Evolutionary conservation across 1,140 invertebrate species (phyloP).

Genomic region (Microplitis mediator): DNA sequence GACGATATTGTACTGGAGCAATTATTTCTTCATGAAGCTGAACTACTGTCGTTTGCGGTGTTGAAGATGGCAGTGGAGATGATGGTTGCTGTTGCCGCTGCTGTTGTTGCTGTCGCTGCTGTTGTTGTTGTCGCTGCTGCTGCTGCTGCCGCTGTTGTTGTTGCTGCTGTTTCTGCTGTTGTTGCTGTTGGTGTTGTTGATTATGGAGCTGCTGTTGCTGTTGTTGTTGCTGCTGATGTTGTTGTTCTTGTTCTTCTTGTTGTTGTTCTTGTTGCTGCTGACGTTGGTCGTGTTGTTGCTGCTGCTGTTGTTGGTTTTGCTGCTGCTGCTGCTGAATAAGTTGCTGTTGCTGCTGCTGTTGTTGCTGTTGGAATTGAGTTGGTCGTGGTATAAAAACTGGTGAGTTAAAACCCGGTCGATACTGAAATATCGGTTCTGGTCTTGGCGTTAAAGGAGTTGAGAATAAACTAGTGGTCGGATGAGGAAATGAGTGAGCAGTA

Average conservation of each 20-base stretch:
- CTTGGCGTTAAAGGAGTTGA: slow-evolving; percentile 41
- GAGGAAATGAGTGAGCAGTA: slow-evolving; percentile 58
- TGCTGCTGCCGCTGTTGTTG: slow-evolving; percentile 58
- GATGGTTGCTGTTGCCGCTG: neutral
- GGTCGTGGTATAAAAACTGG: slow-evolving; percentile 44
- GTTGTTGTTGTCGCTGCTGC: slow-evolving; percentile 46
- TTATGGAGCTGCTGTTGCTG: slow-evolving; percentile 46
- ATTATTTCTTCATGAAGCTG: slow-evolving; percentile 31
- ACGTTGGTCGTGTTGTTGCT: slow-evolving; percentile 30
- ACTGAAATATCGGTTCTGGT: slow-evolving; percentile 53
- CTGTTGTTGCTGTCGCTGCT: slow-evolving; percentile 16
- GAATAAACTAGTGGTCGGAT: slow-evolving; percentile 56
- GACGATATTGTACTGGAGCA: slow-evolving; percentile 44
- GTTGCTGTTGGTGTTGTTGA: slow-evolving; percentile 52
- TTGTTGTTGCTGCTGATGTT: slow-evolving; percentile 56
- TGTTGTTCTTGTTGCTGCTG: slow-evolving; percentile 12
- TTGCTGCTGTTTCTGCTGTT: slow-evolving; percentile 54
- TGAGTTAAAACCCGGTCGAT: slow-evolving; percentile 47
- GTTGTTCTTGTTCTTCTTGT: slow-evolving; percentile 39
- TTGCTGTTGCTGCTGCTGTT: slow-evolving; percentile 56
- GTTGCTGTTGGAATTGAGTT: slow-evolving; percentile 57
- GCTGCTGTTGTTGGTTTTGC: slow-evolving; percentile 56
- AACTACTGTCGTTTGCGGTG: neutral
- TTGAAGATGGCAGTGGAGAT: too few species aligned
- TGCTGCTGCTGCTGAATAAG: slow-evolving; percentile 57